These are phyloP conservation scores for Dysmachus trigonus DNA, from an alignment of 2,888 invertebrate genomes.

Conservation along the genomic window DNA sequence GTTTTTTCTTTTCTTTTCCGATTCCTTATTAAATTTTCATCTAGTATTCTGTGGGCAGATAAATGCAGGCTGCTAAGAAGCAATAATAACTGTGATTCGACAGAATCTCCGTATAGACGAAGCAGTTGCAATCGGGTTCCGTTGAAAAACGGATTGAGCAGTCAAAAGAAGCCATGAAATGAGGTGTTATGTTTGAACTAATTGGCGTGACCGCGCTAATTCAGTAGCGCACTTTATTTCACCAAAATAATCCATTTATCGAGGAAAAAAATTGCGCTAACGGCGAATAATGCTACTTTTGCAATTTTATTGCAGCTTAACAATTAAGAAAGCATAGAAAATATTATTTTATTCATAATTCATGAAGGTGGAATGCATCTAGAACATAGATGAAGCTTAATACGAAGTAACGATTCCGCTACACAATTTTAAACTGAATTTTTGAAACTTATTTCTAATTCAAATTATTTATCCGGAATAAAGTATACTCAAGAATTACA, in stretches of 20 bases:
- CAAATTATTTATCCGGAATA: too few species aligned
- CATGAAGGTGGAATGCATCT: not conserved
- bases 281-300: not conserved
- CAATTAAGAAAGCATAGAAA: too few species aligned
- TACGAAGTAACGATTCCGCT: too few species aligned
- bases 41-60: not conserved
- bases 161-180: not conserved
- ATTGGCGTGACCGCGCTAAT: not conserved
- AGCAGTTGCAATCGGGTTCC: not conserved
- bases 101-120: not conserved
- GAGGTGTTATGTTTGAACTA: not conserved
- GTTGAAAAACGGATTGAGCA: not conserved
- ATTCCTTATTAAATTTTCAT: not conserved
- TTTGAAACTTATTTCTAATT: too few species aligned
- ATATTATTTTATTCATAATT: too few species aligned
- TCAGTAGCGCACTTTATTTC: not conserved
- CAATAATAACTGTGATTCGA: conserved; percentile 4
- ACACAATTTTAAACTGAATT: too few species aligned
- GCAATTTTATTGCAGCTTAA: not conserved
- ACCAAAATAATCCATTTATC: not conserved
- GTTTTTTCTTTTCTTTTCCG: not conserved
- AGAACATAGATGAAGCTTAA: too few species aligned
- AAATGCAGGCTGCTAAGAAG: not conserved
- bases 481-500: too few species aligned
- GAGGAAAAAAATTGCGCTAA: not conserved